phyloP scores from a whole-genome alignment of 2,888 invertebrate species.

The Parochlus steinenii region DNA sequence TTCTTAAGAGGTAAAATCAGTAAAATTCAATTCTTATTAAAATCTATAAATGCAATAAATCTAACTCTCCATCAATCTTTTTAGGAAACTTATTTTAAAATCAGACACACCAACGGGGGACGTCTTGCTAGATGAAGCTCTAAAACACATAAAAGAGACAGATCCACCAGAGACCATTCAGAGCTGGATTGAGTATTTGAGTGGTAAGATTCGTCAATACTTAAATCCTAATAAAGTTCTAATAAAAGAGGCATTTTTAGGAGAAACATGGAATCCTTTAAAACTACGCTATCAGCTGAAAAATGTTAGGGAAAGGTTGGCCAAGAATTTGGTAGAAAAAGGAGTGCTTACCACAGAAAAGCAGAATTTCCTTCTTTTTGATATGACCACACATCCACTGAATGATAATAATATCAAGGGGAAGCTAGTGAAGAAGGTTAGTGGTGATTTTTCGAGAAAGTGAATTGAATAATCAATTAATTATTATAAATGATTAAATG shows the following conservation, averaged over 20 bases:
- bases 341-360: slow-evolving; percentile 98
- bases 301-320: slow-evolving; percentile 95
- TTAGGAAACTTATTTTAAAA: slow-evolving; percentile 58
- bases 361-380: slow-evolving; percentile 97
- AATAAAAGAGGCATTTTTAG: slow-evolving; percentile 28
- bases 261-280: slow-evolving; percentile 99
- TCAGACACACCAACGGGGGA: slow-evolving; percentile 92
- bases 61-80: no score
- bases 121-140: slow-evolving; percentile 83
- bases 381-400: slow-evolving; percentile 99
- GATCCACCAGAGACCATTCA: slow-evolving; percentile 94
- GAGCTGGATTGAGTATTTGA: slow-evolving; percentile 98
- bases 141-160: slow-evolving; percentile 97
- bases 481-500: neutral
- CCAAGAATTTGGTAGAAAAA: slow-evolving; percentile 98
- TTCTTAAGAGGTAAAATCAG: no score
- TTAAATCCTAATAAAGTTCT: slow-evolving; percentile 1
- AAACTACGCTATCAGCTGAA: slow-evolving; percentile 95
- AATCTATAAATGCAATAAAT: no score
- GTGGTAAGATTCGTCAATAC: slow-evolving; percentile 45
- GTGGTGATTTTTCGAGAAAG: slow-evolving; percentile 11
- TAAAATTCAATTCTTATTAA: no score
- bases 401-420: slow-evolving; percentile 91
- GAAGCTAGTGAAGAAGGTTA: slow-evolving; percentile 88
- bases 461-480: slow-evolving; percentile 8